Base-by-base conservation (phyloP, 2,888 invertebrate species). In the Pachycephus smyrnensis region DNA sequence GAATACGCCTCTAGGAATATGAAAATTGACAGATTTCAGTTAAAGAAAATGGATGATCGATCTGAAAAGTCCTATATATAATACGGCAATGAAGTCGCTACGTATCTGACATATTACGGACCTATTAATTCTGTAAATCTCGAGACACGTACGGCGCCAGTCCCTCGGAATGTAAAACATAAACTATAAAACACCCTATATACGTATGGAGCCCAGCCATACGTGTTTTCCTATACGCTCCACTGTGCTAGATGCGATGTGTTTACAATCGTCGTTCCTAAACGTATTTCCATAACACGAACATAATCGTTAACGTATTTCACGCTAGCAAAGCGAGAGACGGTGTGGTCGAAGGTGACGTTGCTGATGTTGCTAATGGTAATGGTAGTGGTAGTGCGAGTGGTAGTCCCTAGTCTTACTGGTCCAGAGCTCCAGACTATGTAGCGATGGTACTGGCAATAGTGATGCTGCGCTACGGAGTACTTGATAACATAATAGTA, bases 61-160 rank as follows among this genome's bases (percentile, higher is more conserved):
- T 71, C 71, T 33, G 31, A 12, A 33, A 71, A 33, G 23, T 55
- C 55, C 11, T 71, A 71, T 12, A 9, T 71, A 15, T 32, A 71
- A 71, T 71, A 11, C n/a, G 32, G 3, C 71, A 68, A 78, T 76
- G 73, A 76, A 78, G 78, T 68, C 68, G 68, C 73, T 73, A 33
- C 37, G 40, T 73, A 76, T 40, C 76, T 76, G 79, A 79, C 76
- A 71, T 71, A 80, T 76, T 79, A 80, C 77, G 76, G 73, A 75
- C 74, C 81, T 78, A 81, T 79, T 81, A 81, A 81, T 81, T 79
- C 79, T 76, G 79, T 74, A 80, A 75, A 77, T 77, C 79, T 79
- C 74, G 73, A 69, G 79, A 74, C 55, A 73, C 75, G 69, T 68
- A 37, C 15, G 80, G 80, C 80, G 80, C 80, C 80, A 79, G 80